Base-by-base conservation (phyloP, 2,888 invertebrate genomes). In the Conops quadrifasciatus region DNA sequence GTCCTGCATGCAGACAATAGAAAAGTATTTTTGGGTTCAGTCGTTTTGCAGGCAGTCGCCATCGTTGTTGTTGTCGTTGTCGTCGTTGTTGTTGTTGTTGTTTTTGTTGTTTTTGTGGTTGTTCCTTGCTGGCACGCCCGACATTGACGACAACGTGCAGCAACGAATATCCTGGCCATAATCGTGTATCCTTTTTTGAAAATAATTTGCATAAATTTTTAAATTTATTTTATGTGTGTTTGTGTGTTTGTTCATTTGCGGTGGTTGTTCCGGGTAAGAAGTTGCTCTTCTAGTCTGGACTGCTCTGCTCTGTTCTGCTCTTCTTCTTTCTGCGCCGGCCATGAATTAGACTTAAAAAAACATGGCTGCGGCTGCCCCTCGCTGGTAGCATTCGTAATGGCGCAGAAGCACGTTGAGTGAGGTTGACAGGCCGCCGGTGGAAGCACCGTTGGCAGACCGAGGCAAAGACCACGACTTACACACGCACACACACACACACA, bases 121-220 rank as follows among this genome's bases (percentile, higher is more conserved):
- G 67, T 45, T 58, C 58, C 67, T 58, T 67, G 49, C 19, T 13
- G 19, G 51, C 51, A n/a, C 16, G 1, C 15, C 21, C n/a, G 63
- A 53, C n/a, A n/a, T n/a, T 36, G 4, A 36, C 36, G 36, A 36
- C 4, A 9, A 36, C 5, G 36, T 36, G 36, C 4, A 36, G 36
- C 9, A 36, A 9, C 19, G 58, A 24, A 26, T 58, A 45, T 63
- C 43, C 26, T 45, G 19, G 47, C 28, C 36, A 56, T 56, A 60
- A 60, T 68, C 60, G 49, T 49, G 51, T 68, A 60, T 68, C 68
- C 68, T 62, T 68, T 49, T 62, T 68, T 51, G 60, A 68, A 36
- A 68, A 68, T 68, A 60, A 76, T 78, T 78, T 78, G 80, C 79
- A 82, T 81, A 80, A 81, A 81, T 81, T 81, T 81, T 80, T 81